These are phyloP conservation scores for Acyrthosiphon pisum DNA, from an alignment of 1,140 invertebrate genomes.

Conservation along the genomic window DNA sequence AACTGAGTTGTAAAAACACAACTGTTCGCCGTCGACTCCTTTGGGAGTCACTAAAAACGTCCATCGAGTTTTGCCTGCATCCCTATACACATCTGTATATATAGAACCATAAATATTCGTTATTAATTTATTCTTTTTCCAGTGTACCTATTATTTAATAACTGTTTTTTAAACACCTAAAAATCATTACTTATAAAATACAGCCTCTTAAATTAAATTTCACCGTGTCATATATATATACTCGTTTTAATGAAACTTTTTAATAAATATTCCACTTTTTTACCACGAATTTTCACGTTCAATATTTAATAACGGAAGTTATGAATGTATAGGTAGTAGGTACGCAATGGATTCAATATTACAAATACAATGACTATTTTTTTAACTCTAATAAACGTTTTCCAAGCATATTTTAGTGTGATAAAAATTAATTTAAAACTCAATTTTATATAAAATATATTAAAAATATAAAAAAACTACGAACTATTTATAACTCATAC, in stretches of 20 bases:
- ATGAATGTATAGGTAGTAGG: neutral
- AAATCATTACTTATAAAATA: conserved; percentile 13
- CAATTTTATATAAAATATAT: neutral
- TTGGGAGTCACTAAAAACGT: conserved; percentile 27
- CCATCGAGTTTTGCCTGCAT: neutral
- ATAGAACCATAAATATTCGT: conserved; percentile 19
- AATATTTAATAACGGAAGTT: conserved; percentile 11
- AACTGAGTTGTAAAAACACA: neutral
- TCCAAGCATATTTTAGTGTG: neutral
- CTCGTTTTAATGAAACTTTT: neutral
- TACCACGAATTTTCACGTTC: neutral
- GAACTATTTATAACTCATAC: neutral
- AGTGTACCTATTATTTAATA: conserved; percentile 1
- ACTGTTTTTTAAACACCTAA: conserved; percentile 6
- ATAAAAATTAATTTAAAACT: neutral
- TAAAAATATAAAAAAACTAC: neutral
- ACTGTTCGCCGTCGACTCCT: neutral
- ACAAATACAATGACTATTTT: neutral
- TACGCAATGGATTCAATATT: neutral
- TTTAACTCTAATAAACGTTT: neutral
- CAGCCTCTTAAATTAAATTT: neutral
- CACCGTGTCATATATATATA: neutral
- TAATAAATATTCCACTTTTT: neutral
- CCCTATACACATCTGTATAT: too few relatives aligned
- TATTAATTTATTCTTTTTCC: conserved; percentile 18